Evolutionary conservation across 2,113 vertebrate species (phyloP).

Genomic region (Synodontis membranacea): DNA sequence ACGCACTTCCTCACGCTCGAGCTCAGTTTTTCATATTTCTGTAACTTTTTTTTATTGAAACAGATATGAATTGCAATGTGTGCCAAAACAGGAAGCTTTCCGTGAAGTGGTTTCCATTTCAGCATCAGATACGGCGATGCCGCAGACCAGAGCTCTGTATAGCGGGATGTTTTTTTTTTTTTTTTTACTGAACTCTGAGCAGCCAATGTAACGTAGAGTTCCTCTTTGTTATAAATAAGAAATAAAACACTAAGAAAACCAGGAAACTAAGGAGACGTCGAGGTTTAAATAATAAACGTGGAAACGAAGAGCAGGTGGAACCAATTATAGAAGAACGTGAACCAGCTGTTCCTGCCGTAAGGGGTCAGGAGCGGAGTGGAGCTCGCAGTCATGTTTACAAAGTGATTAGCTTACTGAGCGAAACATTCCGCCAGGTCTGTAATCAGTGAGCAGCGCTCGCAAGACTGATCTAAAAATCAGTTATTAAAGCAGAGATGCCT

Average conservation of each 20-base stretch:
- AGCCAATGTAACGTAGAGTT: neutral
- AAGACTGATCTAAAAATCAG: neutral
- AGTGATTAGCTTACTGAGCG: neutral
- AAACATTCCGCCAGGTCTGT: neutral
- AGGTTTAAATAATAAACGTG: neutral
- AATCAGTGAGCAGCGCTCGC: neutral
- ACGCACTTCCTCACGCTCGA: neutral
- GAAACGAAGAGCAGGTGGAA: neutral
- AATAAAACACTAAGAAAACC: slow-evolving; percentile 7
- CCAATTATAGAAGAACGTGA: neutral
- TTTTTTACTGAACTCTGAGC: neutral
- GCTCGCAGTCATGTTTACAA: neutral
- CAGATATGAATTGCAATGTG: neutral
- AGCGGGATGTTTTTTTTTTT: neutral
- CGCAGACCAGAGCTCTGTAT: too few relatives aligned
- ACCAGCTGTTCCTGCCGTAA: neutral
- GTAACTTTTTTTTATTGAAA: too few relatives aligned
- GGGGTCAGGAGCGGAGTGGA: neutral
- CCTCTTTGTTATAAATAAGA: neutral
- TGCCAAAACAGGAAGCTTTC: neutral
- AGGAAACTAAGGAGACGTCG: neutral
- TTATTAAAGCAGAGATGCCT: too few relatives aligned
- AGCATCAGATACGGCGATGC: neutral
- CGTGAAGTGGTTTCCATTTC: neutral
- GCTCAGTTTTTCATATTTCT: too few relatives aligned